Conservation (phyloP, 2,888 invertebrate species). For the Rhagium mordax region DNA sequence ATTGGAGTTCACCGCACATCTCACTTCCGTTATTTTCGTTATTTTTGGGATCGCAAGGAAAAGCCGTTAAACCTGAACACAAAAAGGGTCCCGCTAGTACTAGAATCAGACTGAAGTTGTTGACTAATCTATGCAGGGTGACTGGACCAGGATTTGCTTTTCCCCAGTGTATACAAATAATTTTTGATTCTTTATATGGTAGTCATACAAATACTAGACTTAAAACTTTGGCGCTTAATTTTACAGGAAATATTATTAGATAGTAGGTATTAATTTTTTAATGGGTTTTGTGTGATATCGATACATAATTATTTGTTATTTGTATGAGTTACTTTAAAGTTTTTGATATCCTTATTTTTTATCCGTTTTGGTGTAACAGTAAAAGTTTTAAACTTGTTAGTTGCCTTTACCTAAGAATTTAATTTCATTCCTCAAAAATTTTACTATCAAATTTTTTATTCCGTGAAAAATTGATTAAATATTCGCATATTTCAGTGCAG, state of each 20-base stretch:
- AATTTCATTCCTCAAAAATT: no score
- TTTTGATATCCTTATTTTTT: no score
- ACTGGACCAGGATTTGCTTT: conserved; percentile 81
- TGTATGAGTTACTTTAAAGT: no score
- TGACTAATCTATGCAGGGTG: conserved; percentile 86
- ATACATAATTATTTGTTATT: no score
- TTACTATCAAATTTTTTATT: no score
- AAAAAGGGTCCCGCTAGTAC: conserved; percentile 86
- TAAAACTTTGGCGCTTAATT: conserved; percentile 86
- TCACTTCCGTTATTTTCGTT: conserved; percentile 85
- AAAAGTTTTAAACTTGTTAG: no score
- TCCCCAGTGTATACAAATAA: conserved; percentile 87
- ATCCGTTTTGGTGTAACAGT: no score
- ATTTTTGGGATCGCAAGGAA: conserved; percentile 82
- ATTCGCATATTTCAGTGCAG: conserved; percentile 73
- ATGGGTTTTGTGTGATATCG: no score
- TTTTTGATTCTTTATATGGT: conserved; percentile 91
- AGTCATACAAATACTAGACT: conserved; percentile 87
- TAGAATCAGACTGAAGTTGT: conserved; percentile 86
- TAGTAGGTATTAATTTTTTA: conserved; percentile 75
- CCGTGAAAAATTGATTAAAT: no score
- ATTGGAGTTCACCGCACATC: conserved; percentile 82
- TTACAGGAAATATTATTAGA: conserved; percentile 85
- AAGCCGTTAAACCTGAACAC: conserved; percentile 75
- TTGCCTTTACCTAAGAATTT: no score